Evolutionary conservation across 1,140 invertebrate genomes (phyloP).

Genomic region (Platyscapa corneri): DNA sequence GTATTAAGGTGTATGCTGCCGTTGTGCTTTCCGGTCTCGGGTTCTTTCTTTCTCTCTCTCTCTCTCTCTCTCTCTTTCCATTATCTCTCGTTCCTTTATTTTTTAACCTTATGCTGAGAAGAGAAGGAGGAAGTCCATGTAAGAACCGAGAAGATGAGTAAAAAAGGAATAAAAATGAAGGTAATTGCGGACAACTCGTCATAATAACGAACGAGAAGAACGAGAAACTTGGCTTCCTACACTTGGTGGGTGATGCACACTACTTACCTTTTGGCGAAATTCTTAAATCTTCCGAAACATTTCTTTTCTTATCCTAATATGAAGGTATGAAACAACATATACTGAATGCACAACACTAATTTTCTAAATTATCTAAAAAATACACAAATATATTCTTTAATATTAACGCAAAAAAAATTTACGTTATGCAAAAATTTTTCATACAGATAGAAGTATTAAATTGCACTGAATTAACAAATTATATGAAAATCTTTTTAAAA

Average conservation of each 20-base stretch:
- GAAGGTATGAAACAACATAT: too few species aligned
- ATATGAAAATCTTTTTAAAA: too few species aligned
- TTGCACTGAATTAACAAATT: too few species aligned
- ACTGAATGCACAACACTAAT: too few species aligned
- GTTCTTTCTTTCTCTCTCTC: neutral
- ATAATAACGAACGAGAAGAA: constrained; percentile 20
- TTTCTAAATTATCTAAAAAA: too few species aligned
- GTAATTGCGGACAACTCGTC: constrained; percentile 37
- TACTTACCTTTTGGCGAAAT: neutral
- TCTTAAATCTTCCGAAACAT: neutral
- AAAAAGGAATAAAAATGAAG: constrained; percentile 31
- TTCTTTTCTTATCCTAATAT: neutral
- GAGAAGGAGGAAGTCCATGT: neutral
- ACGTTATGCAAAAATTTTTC: too few species aligned
- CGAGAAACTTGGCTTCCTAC: constrained; percentile 8
- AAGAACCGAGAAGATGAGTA: neutral
- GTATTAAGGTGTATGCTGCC: constrained; percentile 9
- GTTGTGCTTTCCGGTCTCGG: constrained; percentile 27
- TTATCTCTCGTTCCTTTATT: constrained; percentile 22
- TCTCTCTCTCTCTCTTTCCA: neutral
- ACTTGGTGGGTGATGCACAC: too few species aligned
- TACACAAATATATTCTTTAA: too few species aligned
- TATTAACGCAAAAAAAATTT: too few species aligned
- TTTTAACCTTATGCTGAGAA: neutral
- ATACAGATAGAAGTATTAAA: too few species aligned